A percentile compares a stretch with the other conserved stretches of the same genome.
phyloP scores from a whole-genome alignment of 1,140 invertebrate species.

The Holotrichia oblita region DNA sequence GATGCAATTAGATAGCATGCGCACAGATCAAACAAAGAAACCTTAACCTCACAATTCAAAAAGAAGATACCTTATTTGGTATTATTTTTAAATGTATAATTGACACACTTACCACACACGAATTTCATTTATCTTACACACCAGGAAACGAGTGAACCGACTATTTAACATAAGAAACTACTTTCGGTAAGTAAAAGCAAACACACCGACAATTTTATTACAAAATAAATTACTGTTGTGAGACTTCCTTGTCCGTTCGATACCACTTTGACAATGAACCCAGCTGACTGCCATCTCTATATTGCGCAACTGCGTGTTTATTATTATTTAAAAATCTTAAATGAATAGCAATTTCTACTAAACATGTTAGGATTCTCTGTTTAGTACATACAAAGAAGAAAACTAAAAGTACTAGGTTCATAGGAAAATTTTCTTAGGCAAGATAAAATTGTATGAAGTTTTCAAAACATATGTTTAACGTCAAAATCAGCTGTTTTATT shows the following conservation, averaged over 20 bases:
- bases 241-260: constrained; percentile 47
- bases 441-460: constrained; percentile 16
- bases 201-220: constrained; percentile 23
- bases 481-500: constrained; percentile 51
- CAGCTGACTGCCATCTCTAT: constrained; percentile 50
- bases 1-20: constrained; percentile 39
- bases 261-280: constrained; percentile 53
- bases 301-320: constrained; percentile 47
- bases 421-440: not conserved
- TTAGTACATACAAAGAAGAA: too few relatives aligned
- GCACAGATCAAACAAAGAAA: constrained; percentile 23
- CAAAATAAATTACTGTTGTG: constrained; percentile 28
- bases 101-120: not conserved
- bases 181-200: not conserved
- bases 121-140: not conserved
- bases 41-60: constrained; percentile 35
- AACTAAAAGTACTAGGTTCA: too few relatives aligned
- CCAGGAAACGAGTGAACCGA: not conserved
- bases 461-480: constrained; percentile 48
- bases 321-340: constrained; percentile 30
- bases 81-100: not conserved
- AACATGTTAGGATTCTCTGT: too few relatives aligned
- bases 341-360: not conserved
- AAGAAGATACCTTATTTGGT: not conserved
- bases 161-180: not conserved